These are phyloP conservation scores for Myopa tessellatipennis DNA, from an alignment of 2,888 invertebrate genomes.

Conservation along the genomic window DNA sequence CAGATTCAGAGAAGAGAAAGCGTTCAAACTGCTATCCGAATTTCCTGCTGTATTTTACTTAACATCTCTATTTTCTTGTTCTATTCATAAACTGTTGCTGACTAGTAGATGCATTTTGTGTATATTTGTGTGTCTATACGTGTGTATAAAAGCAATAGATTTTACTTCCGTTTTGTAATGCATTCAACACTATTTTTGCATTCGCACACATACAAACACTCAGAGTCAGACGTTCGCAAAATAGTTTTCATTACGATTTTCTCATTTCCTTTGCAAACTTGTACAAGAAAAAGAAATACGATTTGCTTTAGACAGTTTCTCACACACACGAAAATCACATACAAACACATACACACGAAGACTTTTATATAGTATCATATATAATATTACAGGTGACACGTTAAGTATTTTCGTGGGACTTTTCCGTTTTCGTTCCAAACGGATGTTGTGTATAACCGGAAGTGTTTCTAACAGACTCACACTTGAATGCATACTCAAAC, in stretches of 20 bases:
- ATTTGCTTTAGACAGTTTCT: neutral
- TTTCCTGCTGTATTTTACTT: too few relatives aligned
- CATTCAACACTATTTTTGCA: neutral
- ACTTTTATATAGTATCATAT: neutral
- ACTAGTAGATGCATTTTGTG: too few relatives aligned
- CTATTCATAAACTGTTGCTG: too few relatives aligned
- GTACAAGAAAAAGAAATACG: neutral
- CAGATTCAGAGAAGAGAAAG: too few relatives aligned
- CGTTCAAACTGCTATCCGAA: too few relatives aligned
- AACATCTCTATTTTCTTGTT: too few relatives aligned
- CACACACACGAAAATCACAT: neutral
- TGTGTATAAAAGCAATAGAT: slow-evolving; percentile 12
- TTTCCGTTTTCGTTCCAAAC: neutral
- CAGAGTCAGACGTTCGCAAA: neutral
- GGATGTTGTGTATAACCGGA: slow-evolving; percentile 16
- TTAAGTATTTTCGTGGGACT: neutral
- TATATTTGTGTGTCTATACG: neutral
- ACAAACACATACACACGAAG: neutral
- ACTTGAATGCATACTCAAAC: neutral
- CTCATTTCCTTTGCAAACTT: slow-evolving; percentile 9
- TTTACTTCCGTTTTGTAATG: slow-evolving; percentile 10
- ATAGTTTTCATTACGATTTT: slow-evolving; percentile 28
- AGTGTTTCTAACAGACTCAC: neutral
- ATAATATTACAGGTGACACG: neutral
- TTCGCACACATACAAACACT: neutral